Percentiles rank a stretch among this genome's conserved stretches.
phyloP scores from a whole-genome alignment of 1,140 invertebrate species.

The Lepidurus packardi region DNA sequence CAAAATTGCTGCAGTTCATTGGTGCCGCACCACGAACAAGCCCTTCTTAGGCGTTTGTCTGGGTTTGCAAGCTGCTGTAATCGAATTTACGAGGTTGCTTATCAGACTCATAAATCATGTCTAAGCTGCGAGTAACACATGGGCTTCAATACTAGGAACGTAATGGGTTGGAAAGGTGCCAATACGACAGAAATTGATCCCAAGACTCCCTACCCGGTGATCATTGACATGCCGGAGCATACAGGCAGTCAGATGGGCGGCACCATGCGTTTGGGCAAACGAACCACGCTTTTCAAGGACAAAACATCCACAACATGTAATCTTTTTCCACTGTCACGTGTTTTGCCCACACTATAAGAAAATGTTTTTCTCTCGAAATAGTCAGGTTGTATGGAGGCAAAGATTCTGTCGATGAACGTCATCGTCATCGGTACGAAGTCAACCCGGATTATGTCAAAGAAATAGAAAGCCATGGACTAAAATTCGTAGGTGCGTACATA shows the following conservation, averaged over 20 bases:
- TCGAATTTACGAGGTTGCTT: constrained; percentile 76
- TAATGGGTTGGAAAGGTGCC: constrained; percentile 67
- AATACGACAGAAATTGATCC: constrained; percentile 82
- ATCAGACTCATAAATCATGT: not conserved
- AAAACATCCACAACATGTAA: constrained; percentile 29
- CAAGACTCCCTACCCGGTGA: constrained; percentile 65
- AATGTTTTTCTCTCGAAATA: constrained; percentile 45
- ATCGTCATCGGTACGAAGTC: constrained; percentile 92
- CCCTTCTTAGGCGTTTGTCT: constrained; percentile 95
- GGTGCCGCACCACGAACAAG: constrained; percentile 81
- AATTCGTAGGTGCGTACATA: constrained; percentile 72
- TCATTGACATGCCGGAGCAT: constrained; percentile 99
- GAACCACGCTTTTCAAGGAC: constrained; percentile 70
- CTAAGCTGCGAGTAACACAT: not conserved
- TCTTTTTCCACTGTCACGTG: not conserved
- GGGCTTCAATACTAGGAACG: constrained; percentile 58
- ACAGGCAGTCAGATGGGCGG: constrained; percentile 88
- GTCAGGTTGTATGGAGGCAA: constrained; percentile 77
- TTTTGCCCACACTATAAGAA: not conserved
- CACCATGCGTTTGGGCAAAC: constrained; percentile 93
- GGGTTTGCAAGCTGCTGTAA: constrained; percentile 92
- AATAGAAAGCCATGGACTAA: constrained; percentile 75
- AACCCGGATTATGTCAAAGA: constrained; percentile 77
- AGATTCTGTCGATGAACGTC: constrained; percentile 84
- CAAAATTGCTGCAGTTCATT: constrained; percentile 87